Conservation (phyloP, 2,797 vertebrate species). For the Masticophis lateralis region DNA sequence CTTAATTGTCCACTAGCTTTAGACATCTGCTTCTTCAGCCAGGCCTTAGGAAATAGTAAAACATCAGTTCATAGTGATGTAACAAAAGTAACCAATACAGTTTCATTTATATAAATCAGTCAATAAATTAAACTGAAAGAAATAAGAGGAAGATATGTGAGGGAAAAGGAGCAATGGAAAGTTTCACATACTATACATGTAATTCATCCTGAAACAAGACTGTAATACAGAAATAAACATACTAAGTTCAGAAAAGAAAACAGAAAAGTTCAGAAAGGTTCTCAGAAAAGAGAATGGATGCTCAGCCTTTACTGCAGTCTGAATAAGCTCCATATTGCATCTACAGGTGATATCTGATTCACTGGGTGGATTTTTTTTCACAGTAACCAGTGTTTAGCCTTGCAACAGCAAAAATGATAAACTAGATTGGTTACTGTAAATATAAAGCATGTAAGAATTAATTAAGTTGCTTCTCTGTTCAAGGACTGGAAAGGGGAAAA, state of each 20-base stretch:
- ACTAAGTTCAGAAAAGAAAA: not conserved
- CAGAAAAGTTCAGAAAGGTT: not conserved
- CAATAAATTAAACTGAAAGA: not conserved
- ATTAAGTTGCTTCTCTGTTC: not conserved
- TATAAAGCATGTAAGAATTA: not conserved
- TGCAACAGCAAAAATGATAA: not conserved
- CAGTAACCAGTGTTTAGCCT: not conserved
- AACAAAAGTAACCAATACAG: not conserved
- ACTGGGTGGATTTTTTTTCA: not conserved
- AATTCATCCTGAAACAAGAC: not conserved
- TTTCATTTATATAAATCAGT: not conserved
- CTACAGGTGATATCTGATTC: not conserved
- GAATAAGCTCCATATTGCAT: not conserved
- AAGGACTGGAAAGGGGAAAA: not conserved
- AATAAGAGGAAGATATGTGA: not conserved
- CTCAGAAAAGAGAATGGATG: not conserved
- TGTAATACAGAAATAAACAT: not conserved
- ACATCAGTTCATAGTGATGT: not conserved
- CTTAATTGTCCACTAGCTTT: not conserved
- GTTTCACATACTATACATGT: not conserved
- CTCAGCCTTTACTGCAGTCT: not conserved
- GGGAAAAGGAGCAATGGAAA: not conserved
- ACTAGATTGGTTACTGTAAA: not conserved
- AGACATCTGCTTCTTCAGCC: not conserved
- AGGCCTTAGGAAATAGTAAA: not conserved